Conservation (phyloP, 2,888 invertebrate genomes). For the Gasteruption jaculator region DNA sequence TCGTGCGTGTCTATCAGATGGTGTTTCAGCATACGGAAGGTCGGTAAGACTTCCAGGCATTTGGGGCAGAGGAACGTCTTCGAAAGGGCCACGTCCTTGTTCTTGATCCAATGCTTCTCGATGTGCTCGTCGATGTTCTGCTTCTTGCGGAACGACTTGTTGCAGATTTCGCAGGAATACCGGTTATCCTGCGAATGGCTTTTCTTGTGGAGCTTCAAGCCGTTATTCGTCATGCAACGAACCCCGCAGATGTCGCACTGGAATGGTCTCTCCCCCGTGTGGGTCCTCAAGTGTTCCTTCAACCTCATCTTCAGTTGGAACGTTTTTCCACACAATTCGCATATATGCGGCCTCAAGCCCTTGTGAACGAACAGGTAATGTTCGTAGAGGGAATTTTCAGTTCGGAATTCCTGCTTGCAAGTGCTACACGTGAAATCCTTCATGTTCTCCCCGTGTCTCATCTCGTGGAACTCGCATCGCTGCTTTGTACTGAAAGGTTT, state of each 20-base stretch:
- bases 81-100: conserved; percentile 24
- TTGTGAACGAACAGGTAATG: conserved; percentile 35
- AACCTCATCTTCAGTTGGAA: conserved; percentile 30
- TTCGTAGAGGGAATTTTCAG: conserved; percentile 31
- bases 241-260: conserved; percentile 28
- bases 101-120: conserved; percentile 32
- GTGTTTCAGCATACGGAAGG: conserved; percentile 27
- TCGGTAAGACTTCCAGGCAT: conserved; percentile 27
- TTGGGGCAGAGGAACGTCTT: conserved; percentile 26
- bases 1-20: conserved; percentile 28
- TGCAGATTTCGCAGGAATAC: conserved; percentile 27
- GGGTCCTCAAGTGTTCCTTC: conserved; percentile 28
- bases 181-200: conserved; percentile 25
- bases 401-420: conserved; percentile 30
- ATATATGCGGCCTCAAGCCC: conserved; percentile 29
- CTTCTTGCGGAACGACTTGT: conserved; percentile 30
- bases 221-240: conserved; percentile 27
- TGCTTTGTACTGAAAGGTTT: conserved; percentile 31
- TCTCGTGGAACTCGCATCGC: conserved; percentile 32
- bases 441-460: conserved; percentile 32
- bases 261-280: conserved; percentile 31
- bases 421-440: conserved; percentile 29
- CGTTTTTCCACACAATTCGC: conserved; percentile 32
- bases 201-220: conserved; percentile 28
- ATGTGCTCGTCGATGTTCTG: conserved; percentile 33